A percentile compares a stretch with the other conserved stretches of the same genome.
These are phyloP conservation scores for Cerastis rubricosa DNA, from an alignment of 2,888 invertebrate genomes.

Conservation along the genomic window DNA sequence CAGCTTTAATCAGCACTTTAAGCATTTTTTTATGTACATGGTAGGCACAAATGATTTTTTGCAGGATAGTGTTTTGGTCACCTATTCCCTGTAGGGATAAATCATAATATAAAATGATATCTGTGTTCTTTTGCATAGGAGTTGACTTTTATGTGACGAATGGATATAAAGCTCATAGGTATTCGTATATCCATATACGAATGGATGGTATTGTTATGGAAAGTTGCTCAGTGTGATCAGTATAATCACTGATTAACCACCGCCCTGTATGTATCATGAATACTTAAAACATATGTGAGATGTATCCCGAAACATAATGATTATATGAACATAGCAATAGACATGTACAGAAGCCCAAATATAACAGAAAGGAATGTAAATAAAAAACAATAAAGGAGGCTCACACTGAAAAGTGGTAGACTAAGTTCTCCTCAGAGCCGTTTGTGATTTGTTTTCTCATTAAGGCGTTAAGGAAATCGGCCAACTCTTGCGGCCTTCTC, in stretches of 20 bases:
- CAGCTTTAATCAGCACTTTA: not conserved
- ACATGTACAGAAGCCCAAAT: constrained; percentile 70
- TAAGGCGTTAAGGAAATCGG: constrained; percentile 89
- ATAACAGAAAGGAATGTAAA: constrained; percentile 72
- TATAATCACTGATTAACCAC: constrained; percentile 9
- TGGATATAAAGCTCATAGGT: no score
- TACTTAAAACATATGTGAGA: not conserved
- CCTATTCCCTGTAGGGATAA: not conserved
- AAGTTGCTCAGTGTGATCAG: not conserved
- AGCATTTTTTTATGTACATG: constrained; percentile 7
- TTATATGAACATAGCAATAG: constrained; percentile 42
- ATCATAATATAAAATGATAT: no score
- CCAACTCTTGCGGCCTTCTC: constrained; percentile 90
- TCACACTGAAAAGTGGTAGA: constrained; percentile 91
- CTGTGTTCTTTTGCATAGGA: not conserved
- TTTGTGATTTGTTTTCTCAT: constrained; percentile 82
- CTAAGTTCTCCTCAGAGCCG: constrained; percentile 88
- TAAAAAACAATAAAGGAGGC: constrained; percentile 83
- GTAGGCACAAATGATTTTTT: constrained; percentile 18
- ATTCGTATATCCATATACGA: no score
- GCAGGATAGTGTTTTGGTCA: constrained; percentile 13
- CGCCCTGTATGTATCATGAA: not conserved
- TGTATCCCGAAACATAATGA: constrained; percentile 1
- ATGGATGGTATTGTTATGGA: not conserved
- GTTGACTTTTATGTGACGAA: not conserved